Evolutionary conservation across 2,113 vertebrate species (phyloP), one percentile per base, ranked within the genome.

Genomic region (Corynorhinus townsendii): DNA sequence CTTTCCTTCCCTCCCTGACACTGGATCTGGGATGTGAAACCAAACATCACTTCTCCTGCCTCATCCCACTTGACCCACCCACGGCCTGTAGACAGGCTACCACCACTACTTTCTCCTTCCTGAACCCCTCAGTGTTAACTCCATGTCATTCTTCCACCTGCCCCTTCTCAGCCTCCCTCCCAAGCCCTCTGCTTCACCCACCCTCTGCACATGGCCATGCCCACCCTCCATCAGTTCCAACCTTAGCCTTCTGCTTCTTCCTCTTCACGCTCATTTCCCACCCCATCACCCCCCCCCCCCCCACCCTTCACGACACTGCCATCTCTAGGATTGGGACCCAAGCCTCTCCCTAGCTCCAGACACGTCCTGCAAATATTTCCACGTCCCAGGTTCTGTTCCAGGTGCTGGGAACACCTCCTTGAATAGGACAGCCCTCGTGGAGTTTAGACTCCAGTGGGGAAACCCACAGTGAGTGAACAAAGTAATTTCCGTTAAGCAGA

Each of bases 11-110:
- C 28, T 71, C 69, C n/a, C 10, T 10, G 0, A 35, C 15, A 10
- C 38, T 40, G 20, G 66, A 71, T 49, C 52, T 59, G 68, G n/a
- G 49, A 66, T 66, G 15, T 85, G 66, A 93, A 89, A 95, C 43
- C 28, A 90, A 82, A 52, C 17, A 73, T n/a, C 54, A 77, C 87
- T 89, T 80, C 30, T 91, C 38, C 68, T 14, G 14, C 28, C 33
- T 89, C 73, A 35, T 24, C 40, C 75, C 62, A 40, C 35, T 12
- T n/a, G 26, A 47, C 49, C 45, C 6, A 0, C 22, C 45, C 43
- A n/a, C 4, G 22, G 82, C 28, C 81, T 86, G 91, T 38, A 33
- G 35, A 84, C 38, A 83, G 38, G 35, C 1, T 6, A 92, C 49
- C 5, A 47, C n/a, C 11, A 40, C n/a, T 8, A 9, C 40, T 76